Evolutionary conservation across 2,797 vertebrate genomes (phyloP), one percentile per base, ranked within the genome.

Genomic region (Gymnodraco acuticeps): DNA sequence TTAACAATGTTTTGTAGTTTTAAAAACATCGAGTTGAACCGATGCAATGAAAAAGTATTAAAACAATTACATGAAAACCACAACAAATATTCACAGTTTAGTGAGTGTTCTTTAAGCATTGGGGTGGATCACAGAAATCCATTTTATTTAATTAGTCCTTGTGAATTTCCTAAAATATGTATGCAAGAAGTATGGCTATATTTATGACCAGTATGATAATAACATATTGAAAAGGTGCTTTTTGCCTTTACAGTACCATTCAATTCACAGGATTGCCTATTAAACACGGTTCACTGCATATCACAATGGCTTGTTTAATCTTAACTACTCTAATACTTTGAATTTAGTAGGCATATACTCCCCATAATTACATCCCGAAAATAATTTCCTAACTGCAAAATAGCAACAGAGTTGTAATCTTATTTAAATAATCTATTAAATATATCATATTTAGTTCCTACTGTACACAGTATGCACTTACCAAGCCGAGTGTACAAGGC

Each of bases 241-340:
- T 55, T 67, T 20, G 64, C 69, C 53, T 71, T 14, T 79, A 73
- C 70, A n/a, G n/a, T n/a, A n/a, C n/a, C 19, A 61, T 62, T 73
- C 42, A 64, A 56, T 77, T 8, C 52, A 62, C 64, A 77, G 59
- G 62, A 75, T 69, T 67, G 60, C 48, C 53, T 60, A 67, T 68
- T 77, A 64, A 66, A 55, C 42, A 20, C 56, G 46, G 54, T 33
- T 82, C 61, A 67, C 53, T 78, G 51, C 33, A 46, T 43, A 79
- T 53, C 79, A 75, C 88, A 33, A 83, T 75, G 71, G 78, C 54
- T 52, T 20, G 61, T 81, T 70, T 81, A 60, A 88, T 78, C 62
- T 73, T 33, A 74, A 69, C 60, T 74, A 46, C 58, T 72, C 61
- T 45, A 52, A 50, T 41, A 54, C 74, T 63, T 74, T 64, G 50